Conservation (phyloP, 2,797 vertebrate species). For the Platalea minor region DNA sequence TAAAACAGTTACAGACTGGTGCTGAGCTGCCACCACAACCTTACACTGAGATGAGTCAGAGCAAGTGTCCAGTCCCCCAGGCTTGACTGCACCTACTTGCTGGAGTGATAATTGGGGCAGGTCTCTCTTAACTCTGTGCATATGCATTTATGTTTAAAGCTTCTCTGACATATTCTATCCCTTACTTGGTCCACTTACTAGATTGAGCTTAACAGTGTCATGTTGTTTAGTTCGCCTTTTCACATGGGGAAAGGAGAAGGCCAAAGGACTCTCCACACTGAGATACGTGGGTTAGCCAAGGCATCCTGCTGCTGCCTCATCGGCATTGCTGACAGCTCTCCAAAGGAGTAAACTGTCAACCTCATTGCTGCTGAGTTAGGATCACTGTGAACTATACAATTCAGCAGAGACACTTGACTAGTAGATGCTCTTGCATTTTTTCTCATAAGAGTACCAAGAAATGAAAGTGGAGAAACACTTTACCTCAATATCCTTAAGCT, state of each 20-base stretch:
- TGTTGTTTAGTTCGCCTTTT: neutral
- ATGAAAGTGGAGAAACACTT: neutral
- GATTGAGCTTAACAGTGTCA: neutral
- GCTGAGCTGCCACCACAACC: neutral
- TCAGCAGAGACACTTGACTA: neutral
- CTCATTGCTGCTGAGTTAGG: neutral
- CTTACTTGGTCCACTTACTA: neutral
- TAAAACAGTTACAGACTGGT: neutral
- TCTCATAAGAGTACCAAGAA: neutral
- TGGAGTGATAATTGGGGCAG: neutral
- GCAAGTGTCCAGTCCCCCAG: neutral
- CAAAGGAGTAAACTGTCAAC: neutral
- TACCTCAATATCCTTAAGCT: neutral
- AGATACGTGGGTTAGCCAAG: neutral
- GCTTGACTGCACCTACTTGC: neutral
- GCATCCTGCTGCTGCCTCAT: neutral
- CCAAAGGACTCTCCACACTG: neutral
- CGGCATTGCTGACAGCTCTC: neutral
- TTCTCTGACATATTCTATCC: neutral
- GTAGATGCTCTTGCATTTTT: neutral
- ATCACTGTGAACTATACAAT: neutral
- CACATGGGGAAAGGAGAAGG: neutral
- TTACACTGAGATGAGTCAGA: neutral
- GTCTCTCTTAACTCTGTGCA: neutral
- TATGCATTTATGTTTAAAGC: neutral